Evolutionary conservation across 2,797 vertebrate genomes (phyloP), one percentile per base, ranked within the genome.

Genomic region (Aeoliscus strigatus): DNA sequence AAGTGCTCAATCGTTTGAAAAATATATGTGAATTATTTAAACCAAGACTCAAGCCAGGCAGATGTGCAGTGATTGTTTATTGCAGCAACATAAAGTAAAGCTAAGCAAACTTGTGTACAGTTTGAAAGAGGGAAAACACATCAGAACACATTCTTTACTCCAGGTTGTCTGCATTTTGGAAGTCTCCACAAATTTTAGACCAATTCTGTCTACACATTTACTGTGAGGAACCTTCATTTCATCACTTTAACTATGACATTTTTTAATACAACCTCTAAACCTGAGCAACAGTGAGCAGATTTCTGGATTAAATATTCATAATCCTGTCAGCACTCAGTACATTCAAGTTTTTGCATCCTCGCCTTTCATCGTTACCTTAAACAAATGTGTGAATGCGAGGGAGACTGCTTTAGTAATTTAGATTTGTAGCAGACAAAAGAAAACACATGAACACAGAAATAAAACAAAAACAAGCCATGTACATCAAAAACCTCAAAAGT

Each of bases 11-110:
- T n/a, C n/a, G n/a, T n/a, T n/a, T n/a, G n/a, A n/a, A n/a, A n/a
- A n/a, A n/a, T n/a, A n/a, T n/a, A n/a, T n/a, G n/a, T n/a, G n/a
- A n/a, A n/a, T n/a, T n/a, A n/a, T n/a, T n/a, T n/a, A n/a, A n/a
- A n/a, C n/a, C n/a, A n/a, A n/a, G n/a, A n/a, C n/a, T n/a, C n/a
- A n/a, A n/a, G n/a, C n/a, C n/a, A n/a, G n/a, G n/a, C n/a, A n/a
- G n/a, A n/a, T 49, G 37, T 51, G 36, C 55, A 44, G 59, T 44
- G 67, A 70, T 63, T 57, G 70, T 86, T 86, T 87, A 87, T 84
- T 87, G 70, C 61, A 70, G 68, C 44, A 66, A 60, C 43, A 50
- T 40, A 42, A 54, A 51, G 10, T 12, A 33, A 60, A 64, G 48
- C 23, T 1, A 54, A 47, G 41, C 47, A 60, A 41, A 56, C 8